Evolutionary conservation across 2,797 vertebrate genomes (phyloP).

Genomic region (Triplophysa bombifrons): DNA sequence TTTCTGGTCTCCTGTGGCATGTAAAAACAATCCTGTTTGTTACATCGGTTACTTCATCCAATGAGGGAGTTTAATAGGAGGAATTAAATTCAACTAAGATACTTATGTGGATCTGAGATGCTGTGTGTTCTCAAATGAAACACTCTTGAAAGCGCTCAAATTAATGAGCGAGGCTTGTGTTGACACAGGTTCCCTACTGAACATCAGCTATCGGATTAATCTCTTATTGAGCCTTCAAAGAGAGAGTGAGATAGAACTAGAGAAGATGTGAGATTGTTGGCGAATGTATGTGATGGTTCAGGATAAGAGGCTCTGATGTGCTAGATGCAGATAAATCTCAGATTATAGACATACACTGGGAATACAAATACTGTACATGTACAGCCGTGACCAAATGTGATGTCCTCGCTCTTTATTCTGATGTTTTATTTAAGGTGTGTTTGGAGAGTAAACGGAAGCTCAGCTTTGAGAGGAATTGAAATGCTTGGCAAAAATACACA

Average conservation of each 20-base stretch:
- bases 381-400: too few relatives aligned
- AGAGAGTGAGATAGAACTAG: conserved; percentile 7
- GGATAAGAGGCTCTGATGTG: conserved; percentile 3
- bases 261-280: conserved; percentile 6
- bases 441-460: too few relatives aligned
- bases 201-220: conserved; percentile 23
- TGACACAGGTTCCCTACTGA: conserved; percentile 31
- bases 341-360: not conserved
- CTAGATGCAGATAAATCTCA: not conserved
- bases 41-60: not conserved
- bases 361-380: too few relatives aligned
- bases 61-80: not conserved
- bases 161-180: conserved; percentile 44
- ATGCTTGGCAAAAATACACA: too few relatives aligned
- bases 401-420: too few relatives aligned
- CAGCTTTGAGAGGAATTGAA: too few relatives aligned
- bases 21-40: not conserved
- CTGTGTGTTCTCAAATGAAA: conserved; percentile 33
- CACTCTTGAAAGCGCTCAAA: conserved; percentile 16
- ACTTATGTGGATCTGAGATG: conserved; percentile 30
- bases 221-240: conserved; percentile 19
- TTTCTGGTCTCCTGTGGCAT: conserved; percentile 14
- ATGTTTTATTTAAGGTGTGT: too few relatives aligned
- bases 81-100: conserved; percentile 32
- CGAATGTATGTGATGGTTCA: conserved; percentile 5